Evolutionary conservation across 64 coral and sea anemone genomes (phyloP), one percentile per base, ranked within the genome.

Genomic region (Pocillopora damicornis): DNA sequence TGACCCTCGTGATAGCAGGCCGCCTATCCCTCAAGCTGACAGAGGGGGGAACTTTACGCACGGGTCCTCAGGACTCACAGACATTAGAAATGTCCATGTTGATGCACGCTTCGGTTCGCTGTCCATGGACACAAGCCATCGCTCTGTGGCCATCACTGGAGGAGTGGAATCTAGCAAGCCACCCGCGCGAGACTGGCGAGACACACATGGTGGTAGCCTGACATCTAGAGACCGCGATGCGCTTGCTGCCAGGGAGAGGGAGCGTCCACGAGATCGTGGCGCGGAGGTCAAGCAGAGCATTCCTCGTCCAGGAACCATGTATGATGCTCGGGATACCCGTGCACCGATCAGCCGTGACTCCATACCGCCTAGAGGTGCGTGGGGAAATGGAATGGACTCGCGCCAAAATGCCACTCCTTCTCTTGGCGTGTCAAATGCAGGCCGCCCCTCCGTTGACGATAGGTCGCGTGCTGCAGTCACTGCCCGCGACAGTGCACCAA

Each of bases 121-220:
- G 73, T 71, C 35, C n/a, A 51, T 89, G 75, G 80, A 26, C 45
- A 83, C 73, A 34, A 74, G 81, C 81, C 90, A 78, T 25, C 86
- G 37, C 86, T 57, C 80, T n/a, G 94, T 73, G 8, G 57, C 63
- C 63, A 77, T 56, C 11, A 63, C 64, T 80, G 65, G 65, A 63
- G 90, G 69, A 76, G 80, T 38, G 25, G 90, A 92, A 13, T 87
- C 89, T 11, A 74, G 61, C 75, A 95, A 95, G 65, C 68, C 85
- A n/a, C 69, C 94, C 0, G 74, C 78, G 38, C 93, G 93, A 61
- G 93, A 95, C 63, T 97, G 94, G 94, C 91, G 91, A 57, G 94
- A 89, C 56, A 60, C 91, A 15, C 94, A 87, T 1, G 82, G 73
- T 34, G 76, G 79, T 2, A 92, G 83, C 11, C 74, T 90, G 30